These are phyloP conservation scores for Porites cylindrica DNA, from an alignment of 92 coral and sea anemone species.

Conservation along the genomic window DNA sequence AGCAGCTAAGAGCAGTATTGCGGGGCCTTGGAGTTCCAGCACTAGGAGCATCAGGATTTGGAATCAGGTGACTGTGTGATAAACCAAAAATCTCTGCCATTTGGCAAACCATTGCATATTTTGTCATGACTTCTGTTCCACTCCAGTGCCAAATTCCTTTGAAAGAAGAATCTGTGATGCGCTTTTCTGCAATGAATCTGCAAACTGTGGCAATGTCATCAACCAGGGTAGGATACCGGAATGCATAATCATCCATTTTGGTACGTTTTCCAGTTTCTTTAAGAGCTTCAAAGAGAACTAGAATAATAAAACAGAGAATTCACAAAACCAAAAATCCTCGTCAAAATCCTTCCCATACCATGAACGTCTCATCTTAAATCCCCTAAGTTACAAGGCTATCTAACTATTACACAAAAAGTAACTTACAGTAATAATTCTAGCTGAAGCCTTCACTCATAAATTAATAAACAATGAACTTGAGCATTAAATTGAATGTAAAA, in stretches of 20 bases:
- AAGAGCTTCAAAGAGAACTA: conserved; percentile 74
- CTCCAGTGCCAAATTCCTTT: conserved; percentile 92
- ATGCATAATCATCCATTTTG: conserved; percentile 81
- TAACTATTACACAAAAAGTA: too few species aligned
- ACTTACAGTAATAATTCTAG: too few species aligned
- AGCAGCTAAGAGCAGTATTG: conserved; percentile 78
- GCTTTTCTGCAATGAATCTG: conserved; percentile 62
- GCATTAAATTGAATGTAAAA: too few species aligned
- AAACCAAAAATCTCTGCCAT: conserved; percentile 78
- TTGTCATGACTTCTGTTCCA: conserved; percentile 79
- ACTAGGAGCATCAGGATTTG: conserved; percentile 74
- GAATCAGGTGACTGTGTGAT: conserved; percentile 71
- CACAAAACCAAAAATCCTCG: too few species aligned
- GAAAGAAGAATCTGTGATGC: conserved; percentile 34
- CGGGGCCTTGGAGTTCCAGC: conserved; percentile 84
- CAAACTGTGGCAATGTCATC: conserved; percentile 81
- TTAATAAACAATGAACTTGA: too few species aligned
- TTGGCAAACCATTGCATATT: conserved; percentile 75
- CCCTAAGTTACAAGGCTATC: too few species aligned
- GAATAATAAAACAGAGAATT: not conserved
- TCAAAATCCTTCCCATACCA: too few species aligned
- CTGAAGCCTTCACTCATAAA: too few species aligned
- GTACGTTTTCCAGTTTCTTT: conserved; percentile 58
- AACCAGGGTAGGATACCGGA: conserved; percentile 82
- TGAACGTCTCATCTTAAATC: too few species aligned